phyloP scores from a whole-genome alignment of 1,140 invertebrate species.

The Venustaconcha ellipsiformis region DNA sequence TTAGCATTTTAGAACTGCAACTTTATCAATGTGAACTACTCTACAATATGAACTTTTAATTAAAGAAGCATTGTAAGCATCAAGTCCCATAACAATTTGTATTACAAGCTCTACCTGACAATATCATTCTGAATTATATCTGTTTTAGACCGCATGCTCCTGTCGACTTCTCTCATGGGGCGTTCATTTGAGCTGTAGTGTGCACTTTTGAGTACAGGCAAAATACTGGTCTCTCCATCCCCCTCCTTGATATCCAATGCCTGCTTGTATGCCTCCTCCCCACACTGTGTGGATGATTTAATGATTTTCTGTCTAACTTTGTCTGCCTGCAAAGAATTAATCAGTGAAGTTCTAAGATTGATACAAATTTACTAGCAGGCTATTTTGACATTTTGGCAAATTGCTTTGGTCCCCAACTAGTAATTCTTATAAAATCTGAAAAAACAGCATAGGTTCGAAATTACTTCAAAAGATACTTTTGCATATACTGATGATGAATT shows the following conservation, averaged over 20 bases:
- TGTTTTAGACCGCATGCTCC: constrained; percentile 85
- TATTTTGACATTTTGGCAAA: no score
- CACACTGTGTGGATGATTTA: constrained; percentile 74
- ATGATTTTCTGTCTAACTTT: constrained; percentile 80
- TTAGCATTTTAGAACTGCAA: background rate
- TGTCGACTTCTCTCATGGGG: constrained; percentile 84
- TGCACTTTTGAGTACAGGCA: constrained; percentile 75
- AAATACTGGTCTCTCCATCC: constrained; percentile 48
- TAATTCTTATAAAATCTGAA: no score
- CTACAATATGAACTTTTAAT: no score
- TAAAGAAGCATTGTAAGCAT: background rate
- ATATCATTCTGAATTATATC: constrained; percentile 91
- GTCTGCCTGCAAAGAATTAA: constrained; percentile 73
- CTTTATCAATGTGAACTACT: no score
- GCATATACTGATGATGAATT: no score
- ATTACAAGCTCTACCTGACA: constrained; percentile 76
- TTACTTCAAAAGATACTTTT: no score
- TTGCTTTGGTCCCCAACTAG: no score
- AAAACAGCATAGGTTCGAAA: no score
- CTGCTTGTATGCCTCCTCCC: constrained; percentile 77
- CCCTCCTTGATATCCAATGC: constrained; percentile 79
- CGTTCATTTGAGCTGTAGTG: constrained; percentile 80
- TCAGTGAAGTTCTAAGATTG: constrained; percentile 3
- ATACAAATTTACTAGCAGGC: background rate
- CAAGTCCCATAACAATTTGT: background rate